A percentile compares a stretch with the other conserved stretches of the same genome.
phyloP scores from a whole-genome alignment of 1,140 invertebrate species.

The Palaemon carinicauda region DNA sequence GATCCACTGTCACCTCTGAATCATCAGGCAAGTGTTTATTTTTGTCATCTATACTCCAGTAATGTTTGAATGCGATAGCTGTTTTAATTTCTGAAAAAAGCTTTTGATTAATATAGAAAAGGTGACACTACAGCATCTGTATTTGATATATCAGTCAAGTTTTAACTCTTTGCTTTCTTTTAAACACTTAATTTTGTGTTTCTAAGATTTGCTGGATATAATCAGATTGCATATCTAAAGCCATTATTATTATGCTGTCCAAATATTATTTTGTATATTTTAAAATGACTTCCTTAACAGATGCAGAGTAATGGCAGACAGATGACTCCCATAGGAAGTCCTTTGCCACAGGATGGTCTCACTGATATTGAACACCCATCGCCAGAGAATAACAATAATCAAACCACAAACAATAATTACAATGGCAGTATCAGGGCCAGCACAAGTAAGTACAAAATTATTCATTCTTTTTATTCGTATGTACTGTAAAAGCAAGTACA shows the following conservation, averaged over 20 bases:
- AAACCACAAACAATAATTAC: slow-evolving; percentile 31
- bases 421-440: slow-evolving; percentile 28
- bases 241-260: too few species aligned
- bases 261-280: too few species aligned
- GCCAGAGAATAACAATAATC: slow-evolving; percentile 35
- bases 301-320: slow-evolving; percentile 49
- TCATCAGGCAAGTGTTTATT: slow-evolving; percentile 24
- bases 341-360: slow-evolving; percentile 2
- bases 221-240: too few species aligned
- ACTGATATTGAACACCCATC: slow-evolving; percentile 9
- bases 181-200: too few species aligned
- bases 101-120: too few species aligned
- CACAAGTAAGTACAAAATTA: slow-evolving; percentile 22
- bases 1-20: slow-evolving; percentile 57
- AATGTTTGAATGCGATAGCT: too few species aligned
- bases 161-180: too few species aligned
- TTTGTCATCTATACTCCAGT: not conserved
- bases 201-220: too few species aligned
- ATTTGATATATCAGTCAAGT: too few species aligned
- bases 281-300: not conserved
- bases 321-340: slow-evolving; percentile 39
- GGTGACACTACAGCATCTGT: too few species aligned
- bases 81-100: too few species aligned
- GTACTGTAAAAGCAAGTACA: slow-evolving; percentile 38
- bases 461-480: too few species aligned